Percentiles rank a stretch among this genome's conserved stretches.
These are phyloP conservation scores for Eptesicus fuscus DNA, from an alignment of 2,113 vertebrate genomes.

Conservation along the genomic window DNA sequence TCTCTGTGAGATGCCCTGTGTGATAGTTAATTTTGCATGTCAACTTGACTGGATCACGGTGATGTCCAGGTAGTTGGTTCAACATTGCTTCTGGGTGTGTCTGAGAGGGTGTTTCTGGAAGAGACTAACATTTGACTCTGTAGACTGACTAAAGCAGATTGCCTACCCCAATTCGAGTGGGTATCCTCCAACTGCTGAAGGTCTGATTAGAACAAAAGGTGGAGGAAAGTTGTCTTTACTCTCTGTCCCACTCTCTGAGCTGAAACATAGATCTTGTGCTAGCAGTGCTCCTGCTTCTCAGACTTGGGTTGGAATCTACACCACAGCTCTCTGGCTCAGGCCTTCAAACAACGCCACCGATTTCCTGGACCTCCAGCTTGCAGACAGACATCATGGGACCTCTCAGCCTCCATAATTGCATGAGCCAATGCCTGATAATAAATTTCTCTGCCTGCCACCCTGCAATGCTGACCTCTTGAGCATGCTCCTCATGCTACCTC, in stretches of 20 bases:
- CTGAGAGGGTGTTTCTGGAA: background rate
- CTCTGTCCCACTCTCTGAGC: background rate
- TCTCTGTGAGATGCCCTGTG: background rate
- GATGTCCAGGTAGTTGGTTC: background rate
- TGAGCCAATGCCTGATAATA: background rate
- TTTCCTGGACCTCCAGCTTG: background rate
- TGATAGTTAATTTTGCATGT: background rate
- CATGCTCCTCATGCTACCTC: background rate
- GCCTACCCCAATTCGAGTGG: background rate
- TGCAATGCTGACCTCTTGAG: background rate
- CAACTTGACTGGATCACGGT: background rate
- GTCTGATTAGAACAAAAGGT: background rate
- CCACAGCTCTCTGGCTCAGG: background rate
- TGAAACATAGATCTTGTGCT: background rate
- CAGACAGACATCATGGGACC: background rate
- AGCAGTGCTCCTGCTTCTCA: background rate
- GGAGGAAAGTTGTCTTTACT: background rate
- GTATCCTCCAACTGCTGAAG: background rate
- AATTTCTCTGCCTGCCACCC: background rate
- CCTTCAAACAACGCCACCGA: background rate
- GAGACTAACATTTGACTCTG: background rate
- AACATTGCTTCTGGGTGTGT: background rate
- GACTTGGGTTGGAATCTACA: background rate
- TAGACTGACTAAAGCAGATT: background rate
- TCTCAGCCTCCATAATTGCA: background rate